A percentile compares a stretch with the other conserved stretches of the same genome.
These are phyloP conservation scores for Thunnus thynnus DNA, from an alignment of 2,113 vertebrate species.

Conservation along the genomic window DNA sequence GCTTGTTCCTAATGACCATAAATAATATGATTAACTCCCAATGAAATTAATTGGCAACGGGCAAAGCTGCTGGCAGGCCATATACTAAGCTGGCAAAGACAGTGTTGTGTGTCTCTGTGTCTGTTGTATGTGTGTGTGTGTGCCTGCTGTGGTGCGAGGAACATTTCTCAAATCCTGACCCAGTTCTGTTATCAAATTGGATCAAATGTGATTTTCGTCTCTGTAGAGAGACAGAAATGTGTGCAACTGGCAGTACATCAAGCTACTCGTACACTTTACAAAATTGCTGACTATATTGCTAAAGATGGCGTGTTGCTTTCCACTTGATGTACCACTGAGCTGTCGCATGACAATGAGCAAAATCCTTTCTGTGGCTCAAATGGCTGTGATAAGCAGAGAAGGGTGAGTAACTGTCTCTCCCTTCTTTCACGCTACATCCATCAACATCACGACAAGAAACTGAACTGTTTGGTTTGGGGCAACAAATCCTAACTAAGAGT, in stretches of 20 bases:
- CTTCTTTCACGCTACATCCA: conserved; percentile 33
- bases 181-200: conserved; percentile 78
- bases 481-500: conserved; percentile 24
- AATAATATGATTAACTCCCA: conserved; percentile 75
- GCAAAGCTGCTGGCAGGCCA: conserved; percentile 64
- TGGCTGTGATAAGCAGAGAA: neutral
- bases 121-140: conserved; percentile 10
- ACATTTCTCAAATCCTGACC: conserved; percentile 79
- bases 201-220: conserved; percentile 74
- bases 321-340: conserved; percentile 16
- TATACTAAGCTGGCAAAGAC: conserved; percentile 60
- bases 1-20: conserved; percentile 71
- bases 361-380: conserved; percentile 35
- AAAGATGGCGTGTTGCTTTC: conserved; percentile 13
- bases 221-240: conserved; percentile 56
- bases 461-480: conserved; percentile 23
- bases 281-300: conserved; percentile 68
- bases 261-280: conserved; percentile 42
- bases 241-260: conserved; percentile 66
- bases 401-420: neutral
- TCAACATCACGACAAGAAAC: conserved; percentile 28
- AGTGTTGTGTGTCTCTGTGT: conserved; percentile 29
- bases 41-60: conserved; percentile 70
- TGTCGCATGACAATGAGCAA: conserved; percentile 8
- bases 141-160: conserved; percentile 67